phyloP scores from a whole-genome alignment of 2,888 invertebrate species.

The Drosophila vallismaia region DNA sequence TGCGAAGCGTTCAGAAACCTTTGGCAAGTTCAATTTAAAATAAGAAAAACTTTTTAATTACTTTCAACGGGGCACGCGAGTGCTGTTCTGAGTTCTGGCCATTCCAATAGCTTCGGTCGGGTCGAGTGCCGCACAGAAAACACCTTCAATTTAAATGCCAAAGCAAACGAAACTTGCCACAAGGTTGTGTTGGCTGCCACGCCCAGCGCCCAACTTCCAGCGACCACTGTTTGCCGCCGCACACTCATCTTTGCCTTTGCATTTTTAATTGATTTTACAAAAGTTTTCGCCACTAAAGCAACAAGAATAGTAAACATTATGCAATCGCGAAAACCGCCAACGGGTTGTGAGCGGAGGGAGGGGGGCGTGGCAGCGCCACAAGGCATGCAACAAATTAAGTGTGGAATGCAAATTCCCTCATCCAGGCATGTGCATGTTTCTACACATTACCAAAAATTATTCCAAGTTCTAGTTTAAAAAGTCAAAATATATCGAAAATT shows the following conservation, averaged over 20 bases:
- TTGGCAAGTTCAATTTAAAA: conserved; percentile 51
- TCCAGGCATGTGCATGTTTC: conserved; percentile 10
- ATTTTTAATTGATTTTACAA: conserved; percentile 71
- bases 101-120: conserved; percentile 21
- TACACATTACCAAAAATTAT: neutral
- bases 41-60: conserved; percentile 67
- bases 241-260: conserved; percentile 47
- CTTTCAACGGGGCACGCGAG: conserved; percentile 40
- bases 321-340: conserved; percentile 43
- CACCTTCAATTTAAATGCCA: conserved; percentile 65
- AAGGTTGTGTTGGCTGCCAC: conserved; percentile 35
- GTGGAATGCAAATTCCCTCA: conserved; percentile 58
- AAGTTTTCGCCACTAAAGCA: conserved; percentile 51
- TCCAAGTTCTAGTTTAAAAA: neutral
- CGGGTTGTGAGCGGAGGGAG: conserved; percentile 17
- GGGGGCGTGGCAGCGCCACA: conserved; percentile 37
- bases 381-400: conserved; percentile 72
- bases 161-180: conserved; percentile 53
- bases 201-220: neutral
- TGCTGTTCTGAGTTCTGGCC: conserved; percentile 17
- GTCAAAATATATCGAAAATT: too few species aligned
- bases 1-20: conserved; percentile 29
- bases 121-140: conserved; percentile 39
- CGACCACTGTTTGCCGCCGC: neutral
- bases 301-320: conserved; percentile 51